Evolutionary conservation across 2,113 vertebrate genomes (phyloP).

Genomic region (Loxodonta africana): DNA sequence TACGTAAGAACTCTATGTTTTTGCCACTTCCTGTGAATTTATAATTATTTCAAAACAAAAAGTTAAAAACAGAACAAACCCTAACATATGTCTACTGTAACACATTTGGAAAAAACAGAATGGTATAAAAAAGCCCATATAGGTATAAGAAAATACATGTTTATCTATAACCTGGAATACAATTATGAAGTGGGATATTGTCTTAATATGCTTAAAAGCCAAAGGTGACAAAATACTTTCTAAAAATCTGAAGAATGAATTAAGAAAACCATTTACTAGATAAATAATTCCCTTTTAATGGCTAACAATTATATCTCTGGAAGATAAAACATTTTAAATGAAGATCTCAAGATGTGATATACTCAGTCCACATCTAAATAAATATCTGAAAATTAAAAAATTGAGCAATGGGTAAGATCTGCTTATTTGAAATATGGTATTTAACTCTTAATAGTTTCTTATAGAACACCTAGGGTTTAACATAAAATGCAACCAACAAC

Average conservation of each 20-base stretch:
- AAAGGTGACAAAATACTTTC: constrained; percentile 9
- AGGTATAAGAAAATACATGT: constrained; percentile 19
- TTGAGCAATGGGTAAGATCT: constrained; percentile 34
- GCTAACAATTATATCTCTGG: background rate
- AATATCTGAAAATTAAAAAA: constrained; percentile 29
- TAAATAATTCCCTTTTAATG: background rate
- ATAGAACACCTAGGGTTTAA: constrained; percentile 46
- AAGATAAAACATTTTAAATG: constrained; percentile 57
- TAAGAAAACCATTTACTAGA: constrained; percentile 51
- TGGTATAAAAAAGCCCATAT: background rate
- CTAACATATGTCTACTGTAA: background rate
- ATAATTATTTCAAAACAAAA: constrained; percentile 58
- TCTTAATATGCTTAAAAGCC: constrained; percentile 4
- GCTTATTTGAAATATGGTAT: constrained; percentile 40
- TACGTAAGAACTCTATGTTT: constrained; percentile 2
- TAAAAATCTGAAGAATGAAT: constrained; percentile 31
- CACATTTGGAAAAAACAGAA: constrained; percentile 47
- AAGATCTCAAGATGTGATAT: constrained; percentile 34
- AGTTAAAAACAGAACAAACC: constrained; percentile 36
- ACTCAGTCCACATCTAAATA: constrained; percentile 15
- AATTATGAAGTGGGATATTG: constrained; percentile 13
- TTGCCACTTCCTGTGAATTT: constrained; percentile 1
- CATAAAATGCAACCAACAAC: constrained; percentile 37
- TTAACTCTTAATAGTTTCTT: constrained; percentile 39
- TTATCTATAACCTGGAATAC: background rate